phyloP scores from a whole-genome alignment of 2,113 vertebrate genomes.

The Podocnemis expansa region DNA sequence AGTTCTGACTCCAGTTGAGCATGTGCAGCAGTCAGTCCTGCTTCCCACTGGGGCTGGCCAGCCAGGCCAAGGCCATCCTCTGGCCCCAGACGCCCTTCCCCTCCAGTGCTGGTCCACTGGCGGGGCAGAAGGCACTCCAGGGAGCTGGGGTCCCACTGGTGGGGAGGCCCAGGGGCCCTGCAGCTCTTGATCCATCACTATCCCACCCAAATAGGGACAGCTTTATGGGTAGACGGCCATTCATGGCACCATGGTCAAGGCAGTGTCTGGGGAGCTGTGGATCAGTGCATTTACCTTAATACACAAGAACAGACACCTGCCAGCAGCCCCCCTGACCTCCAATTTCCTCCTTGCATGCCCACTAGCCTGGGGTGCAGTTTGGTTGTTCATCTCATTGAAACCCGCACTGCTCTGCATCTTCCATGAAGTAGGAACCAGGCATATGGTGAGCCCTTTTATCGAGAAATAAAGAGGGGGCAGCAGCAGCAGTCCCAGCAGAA shows the following conservation, averaged over 20 bases:
- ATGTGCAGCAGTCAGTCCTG: no score
- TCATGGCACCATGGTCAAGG: neutral
- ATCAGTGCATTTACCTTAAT: neutral
- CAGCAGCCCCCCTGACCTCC: neutral
- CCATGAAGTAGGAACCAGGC: neutral
- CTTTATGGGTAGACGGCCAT: neutral
- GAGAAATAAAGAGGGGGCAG: neutral
- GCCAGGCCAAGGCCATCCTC: no score
- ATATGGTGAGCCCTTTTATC: neutral
- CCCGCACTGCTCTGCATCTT: neutral
- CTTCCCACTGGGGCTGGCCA: no score
- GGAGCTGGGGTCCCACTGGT: no score
- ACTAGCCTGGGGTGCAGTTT: neutral
- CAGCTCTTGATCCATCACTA: no score
- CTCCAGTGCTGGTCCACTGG: no score
- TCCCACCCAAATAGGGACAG: neutral
- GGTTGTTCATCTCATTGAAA: neutral
- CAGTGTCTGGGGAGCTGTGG: neutral
- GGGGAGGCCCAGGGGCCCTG: no score
- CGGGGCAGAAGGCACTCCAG: no score
- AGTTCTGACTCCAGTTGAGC: no score
- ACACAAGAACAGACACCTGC: neutral
- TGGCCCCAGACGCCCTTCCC: no score
- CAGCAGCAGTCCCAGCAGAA: neutral
- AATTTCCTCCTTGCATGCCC: neutral